A percentile compares a stretch with the other conserved stretches of the same genome.
Conservation (phyloP, 2,888 invertebrate species). For the Pollenia amentaria region DNA sequence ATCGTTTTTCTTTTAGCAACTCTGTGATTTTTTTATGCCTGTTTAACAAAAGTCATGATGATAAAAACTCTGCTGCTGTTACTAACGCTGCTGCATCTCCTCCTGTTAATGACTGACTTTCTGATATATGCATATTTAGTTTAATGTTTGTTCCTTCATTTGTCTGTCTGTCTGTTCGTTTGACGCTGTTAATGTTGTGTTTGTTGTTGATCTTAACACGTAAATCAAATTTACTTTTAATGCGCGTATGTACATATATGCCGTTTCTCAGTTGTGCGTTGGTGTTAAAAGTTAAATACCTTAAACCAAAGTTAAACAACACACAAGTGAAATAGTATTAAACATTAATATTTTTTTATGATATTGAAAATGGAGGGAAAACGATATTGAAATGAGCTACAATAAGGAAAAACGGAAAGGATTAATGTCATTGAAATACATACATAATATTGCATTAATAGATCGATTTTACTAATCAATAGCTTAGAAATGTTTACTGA, state of each 20-base stretch:
- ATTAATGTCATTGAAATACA: no score
- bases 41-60: conserved; percentile 35
- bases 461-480: no score
- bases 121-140: neutral
- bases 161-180: conserved; percentile 31
- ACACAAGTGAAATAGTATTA: conserved; percentile 13
- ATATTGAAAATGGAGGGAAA: neutral
- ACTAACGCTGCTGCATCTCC: conserved; percentile 43
- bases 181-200: conserved; percentile 57
- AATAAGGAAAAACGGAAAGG: no score
- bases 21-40: conserved; percentile 41
- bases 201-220: conserved; percentile 63
- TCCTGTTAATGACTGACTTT: conserved; percentile 54
- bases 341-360: neutral
- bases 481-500: no score
- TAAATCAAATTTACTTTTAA: conserved; percentile 71
- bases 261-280: conserved; percentile 48
- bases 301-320: conserved; percentile 42
- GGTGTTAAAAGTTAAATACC: conserved; percentile 66
- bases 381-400: neutral
- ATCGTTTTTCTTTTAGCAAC: conserved; percentile 34
- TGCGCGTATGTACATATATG: conserved; percentile 40
- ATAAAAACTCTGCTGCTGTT: conserved; percentile 42
- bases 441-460: no score
- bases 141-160: conserved; percentile 22